Conservation (phyloP, 2,797 vertebrate species). For the Siniperca undulata region DNA sequence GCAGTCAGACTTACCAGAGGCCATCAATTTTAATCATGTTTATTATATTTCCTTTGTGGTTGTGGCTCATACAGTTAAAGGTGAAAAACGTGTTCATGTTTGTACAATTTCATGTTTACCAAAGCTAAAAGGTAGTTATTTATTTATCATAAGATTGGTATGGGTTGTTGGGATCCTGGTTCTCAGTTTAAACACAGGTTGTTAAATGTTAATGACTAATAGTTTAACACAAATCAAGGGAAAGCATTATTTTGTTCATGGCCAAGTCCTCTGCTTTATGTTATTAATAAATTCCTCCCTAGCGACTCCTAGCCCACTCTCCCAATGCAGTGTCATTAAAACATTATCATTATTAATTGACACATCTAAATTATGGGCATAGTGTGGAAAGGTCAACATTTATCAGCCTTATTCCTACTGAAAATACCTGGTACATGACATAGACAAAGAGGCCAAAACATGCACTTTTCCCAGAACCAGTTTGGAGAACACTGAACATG, state of each 20-base stretch:
- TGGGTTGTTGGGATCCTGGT: background rate
- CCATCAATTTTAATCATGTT: background rate
- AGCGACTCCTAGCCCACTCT: background rate
- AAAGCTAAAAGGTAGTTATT: background rate
- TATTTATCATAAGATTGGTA: background rate
- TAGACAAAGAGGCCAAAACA: too few relatives aligned
- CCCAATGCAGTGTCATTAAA: background rate
- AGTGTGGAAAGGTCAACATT: too few relatives aligned
- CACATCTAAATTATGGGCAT: background rate
- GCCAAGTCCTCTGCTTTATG: background rate
- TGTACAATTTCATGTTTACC: background rate
- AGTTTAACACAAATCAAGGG: background rate
- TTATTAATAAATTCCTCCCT: background rate
- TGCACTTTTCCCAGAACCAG: too few relatives aligned
- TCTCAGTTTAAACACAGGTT: background rate
- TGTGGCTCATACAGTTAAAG: background rate
- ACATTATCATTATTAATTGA: slow-evolving; percentile 12
- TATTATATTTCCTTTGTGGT: background rate
- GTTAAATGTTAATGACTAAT: background rate
- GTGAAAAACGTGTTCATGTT: background rate
- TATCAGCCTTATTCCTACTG: too few relatives aligned
- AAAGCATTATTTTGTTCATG: background rate
- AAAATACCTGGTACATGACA: too few relatives aligned
- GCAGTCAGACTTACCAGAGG: background rate
- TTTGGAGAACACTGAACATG: background rate